Evolutionary conservation across 2,888 invertebrate genomes (phyloP), one percentile per base, ranked within the genome.

Genomic region (Melanostoma mellinum): DNA sequence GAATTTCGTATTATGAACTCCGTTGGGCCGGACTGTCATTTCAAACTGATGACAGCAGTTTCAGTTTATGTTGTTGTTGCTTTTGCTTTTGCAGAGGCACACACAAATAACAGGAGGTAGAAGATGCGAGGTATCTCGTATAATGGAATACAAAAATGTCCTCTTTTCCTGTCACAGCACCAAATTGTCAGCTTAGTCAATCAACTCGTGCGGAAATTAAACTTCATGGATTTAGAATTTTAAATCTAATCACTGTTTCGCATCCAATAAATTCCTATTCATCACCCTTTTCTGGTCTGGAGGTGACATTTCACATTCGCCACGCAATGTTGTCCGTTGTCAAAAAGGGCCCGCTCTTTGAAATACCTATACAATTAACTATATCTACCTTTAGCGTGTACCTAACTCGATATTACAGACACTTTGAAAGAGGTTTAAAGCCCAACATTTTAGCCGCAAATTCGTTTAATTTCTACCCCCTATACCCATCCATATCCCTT

Each of bases 121-220:
- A 20, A 20, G 20, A 20, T 20, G 20, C 20, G 20, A 20, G 20
- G 20, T 20, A 20, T 20, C 20, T 20, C 1, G 36, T 42, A 33
- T 56, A 3, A 44, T 40, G 32, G 32, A 36, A 20, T 46, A 53
- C 63, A 63, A 30, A 40, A 63, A 35, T 63, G 35, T 60, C 60
- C 52, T 60, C 52, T 53, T 33, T 53, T 36, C 44, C 58, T 71
- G 61, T 20, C 69, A 72, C 68, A 53, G 33, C 55, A 36, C 36
- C 20, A 72, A 61, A 72, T 63, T 85, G 52, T 65, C 71, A 85
- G 80, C 76, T 85, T 80, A 72, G 68, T 46, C 63, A 56, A 72
- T 76, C 46, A 82, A 72, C 73, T 85, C 82, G 81, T 85, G 77
- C 69, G 77, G 81, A 85, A 81, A 65, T 76, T 77, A 48, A 61